phyloP scores from a whole-genome alignment of 2,888 invertebrate genomes.

The Dichetophora obliterata region DNA sequence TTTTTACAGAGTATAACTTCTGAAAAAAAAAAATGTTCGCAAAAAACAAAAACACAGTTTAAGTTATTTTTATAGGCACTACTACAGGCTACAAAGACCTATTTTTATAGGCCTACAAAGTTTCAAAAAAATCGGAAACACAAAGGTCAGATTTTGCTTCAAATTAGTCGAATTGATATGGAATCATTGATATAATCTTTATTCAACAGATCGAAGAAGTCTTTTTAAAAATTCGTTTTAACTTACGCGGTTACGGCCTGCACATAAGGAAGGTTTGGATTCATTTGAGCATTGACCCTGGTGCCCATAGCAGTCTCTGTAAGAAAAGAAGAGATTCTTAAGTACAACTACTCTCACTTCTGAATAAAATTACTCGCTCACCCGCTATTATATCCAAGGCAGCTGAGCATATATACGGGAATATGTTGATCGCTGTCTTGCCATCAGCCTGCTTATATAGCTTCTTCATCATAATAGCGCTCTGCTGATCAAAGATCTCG shows the following conservation, averaged over 20 bases:
- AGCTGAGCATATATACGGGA: slow-evolving; percentile 46
- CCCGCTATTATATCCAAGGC: slow-evolving; percentile 49
- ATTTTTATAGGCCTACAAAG: too few species aligned
- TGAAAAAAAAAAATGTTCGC: too few species aligned
- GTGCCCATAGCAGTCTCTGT: slow-evolving; percentile 67
- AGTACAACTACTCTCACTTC: background rate
- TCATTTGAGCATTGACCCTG: slow-evolving; percentile 71
- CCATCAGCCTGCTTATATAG: slow-evolving; percentile 67
- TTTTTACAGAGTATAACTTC: too few species aligned
- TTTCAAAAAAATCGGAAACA: too few species aligned
- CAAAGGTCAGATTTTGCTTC: too few species aligned
- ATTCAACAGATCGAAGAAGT: too few species aligned
- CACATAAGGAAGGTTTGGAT: slow-evolving; percentile 78
- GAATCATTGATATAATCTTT: too few species aligned
- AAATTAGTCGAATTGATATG: too few species aligned
- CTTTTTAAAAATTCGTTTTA: too few species aligned
- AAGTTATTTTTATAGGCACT: too few species aligned
- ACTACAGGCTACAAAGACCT: too few species aligned
- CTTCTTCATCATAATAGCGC: slow-evolving; percentile 72
- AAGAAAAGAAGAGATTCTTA: background rate
- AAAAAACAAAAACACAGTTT: too few species aligned
- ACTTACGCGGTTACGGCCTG: slow-evolving; percentile 77
- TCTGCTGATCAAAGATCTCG: slow-evolving; percentile 78
- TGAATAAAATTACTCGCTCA: background rate
- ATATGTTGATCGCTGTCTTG: slow-evolving; percentile 55